Evolutionary conservation across 2,113 vertebrate genomes (phyloP).

Genomic region (Columbina picui): DNA sequence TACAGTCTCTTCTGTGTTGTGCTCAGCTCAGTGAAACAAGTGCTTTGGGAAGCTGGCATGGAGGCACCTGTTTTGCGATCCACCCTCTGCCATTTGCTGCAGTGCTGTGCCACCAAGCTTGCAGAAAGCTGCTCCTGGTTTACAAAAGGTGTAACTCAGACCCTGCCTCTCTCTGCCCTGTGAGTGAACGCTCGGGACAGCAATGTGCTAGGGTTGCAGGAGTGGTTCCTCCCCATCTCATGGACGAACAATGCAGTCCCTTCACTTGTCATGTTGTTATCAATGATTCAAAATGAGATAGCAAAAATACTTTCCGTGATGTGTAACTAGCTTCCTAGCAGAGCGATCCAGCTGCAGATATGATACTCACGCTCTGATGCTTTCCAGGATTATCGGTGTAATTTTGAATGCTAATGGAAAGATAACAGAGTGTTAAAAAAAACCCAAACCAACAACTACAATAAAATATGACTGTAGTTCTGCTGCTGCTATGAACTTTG

Average conservation of each 20-base stretch:
- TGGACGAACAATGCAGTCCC: neutral
- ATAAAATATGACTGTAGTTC: neutral
- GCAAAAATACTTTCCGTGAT: constrained; percentile 42
- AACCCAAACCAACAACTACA: neutral
- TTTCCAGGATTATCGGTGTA: constrained; percentile 22
- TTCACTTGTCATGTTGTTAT: constrained; percentile 33
- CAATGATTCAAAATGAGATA: constrained; percentile 35
- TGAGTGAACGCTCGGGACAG: accelerated
- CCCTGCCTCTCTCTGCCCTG: neutral
- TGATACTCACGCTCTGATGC: neutral
- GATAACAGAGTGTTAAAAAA: neutral
- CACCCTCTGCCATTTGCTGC: neutral
- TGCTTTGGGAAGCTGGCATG: neutral
- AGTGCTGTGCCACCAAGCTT: accelerated
- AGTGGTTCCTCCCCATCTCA: neutral
- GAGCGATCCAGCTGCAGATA: constrained; percentile 35
- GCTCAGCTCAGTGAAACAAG: neutral
- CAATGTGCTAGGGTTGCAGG: neutral
- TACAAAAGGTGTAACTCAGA: neutral
- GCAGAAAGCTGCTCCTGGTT: neutral
- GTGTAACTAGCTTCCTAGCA: constrained; percentile 8
- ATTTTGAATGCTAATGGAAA: neutral
- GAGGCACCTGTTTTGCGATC: neutral
- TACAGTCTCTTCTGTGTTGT: too few relatives aligned
- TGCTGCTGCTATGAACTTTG: neutral